Evolutionary conservation across 1,140 invertebrate genomes (phyloP), one percentile per base, ranked within the genome.

Genomic region (honey bee (Apis mellifera)): DNA sequence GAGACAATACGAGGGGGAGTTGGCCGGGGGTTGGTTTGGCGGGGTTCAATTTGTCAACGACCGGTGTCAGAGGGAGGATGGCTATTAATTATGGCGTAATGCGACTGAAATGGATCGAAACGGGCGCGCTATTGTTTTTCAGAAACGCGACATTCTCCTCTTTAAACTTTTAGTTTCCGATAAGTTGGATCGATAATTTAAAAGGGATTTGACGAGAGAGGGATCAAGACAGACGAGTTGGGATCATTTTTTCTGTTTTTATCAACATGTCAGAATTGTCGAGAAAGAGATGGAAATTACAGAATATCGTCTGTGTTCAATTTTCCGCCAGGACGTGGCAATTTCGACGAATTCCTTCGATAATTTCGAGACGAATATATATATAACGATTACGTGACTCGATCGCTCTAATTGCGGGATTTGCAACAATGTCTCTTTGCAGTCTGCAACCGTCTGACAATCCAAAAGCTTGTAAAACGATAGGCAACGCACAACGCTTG

Each of bases 41-140:
- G 3, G 66, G n/a, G 21, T 26, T 48, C 77, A 52, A 79, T 79
- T 72, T 72, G 48, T 79, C 77, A 79, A 79, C 69, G 77, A 79
- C 68, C 23, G 48, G 2, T 26, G 55, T n/a, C 15, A 19, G 32
- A n/a, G 5, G 19, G 32, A 2, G 32, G 32, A 50, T 64, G 55
- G 57, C 68, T 52, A 79, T 79, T 79, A 79, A 79, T 72, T 62
- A 23, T 32, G 19, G 9, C 15, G 60, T 62, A 62, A 79, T 64
- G 59, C 50, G n/a, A 50, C n/a, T 1, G 48, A 23, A 62, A 59
- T 54, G 32, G 50, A 57, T 70, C 21, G 64, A n/a, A 55, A 71
- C 23, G 32, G 60, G 32, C 5, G 13, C 21, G 0, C 9, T 54
- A 54, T 71, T 17, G 48, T 23, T 52, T 70, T 26, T 50, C 7